Evolutionary conservation across 2,797 vertebrate genomes (phyloP), one percentile per base, ranked within the genome.

Genomic region (Furcifer pardalis): DNA sequence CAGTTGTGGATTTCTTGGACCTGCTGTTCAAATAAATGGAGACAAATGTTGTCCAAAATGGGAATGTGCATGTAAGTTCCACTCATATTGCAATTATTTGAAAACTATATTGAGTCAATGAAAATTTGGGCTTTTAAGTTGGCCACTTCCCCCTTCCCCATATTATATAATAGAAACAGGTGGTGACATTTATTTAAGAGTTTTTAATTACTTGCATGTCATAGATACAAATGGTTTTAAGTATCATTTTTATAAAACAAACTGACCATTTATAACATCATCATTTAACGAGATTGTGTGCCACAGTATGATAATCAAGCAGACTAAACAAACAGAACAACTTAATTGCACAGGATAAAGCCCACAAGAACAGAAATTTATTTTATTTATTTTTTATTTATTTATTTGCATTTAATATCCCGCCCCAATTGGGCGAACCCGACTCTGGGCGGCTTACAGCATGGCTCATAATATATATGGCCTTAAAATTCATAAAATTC

Each of bases 21-120:
- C 98, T 3, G 97, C 98, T 0, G 83, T 98, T 46, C 96, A 97
- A 88, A 94, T 96, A 73, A 98, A 98, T 44, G 97, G 98, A 81
- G 98, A 99, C 95, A 98, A 96, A 90, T 99, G 98, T 95, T 99
- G 98, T 87, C 98, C 98, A 0, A 92, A 97, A 93, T 99, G 98
- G 98, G 97, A 98, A 89, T 99, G 98, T 91, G 97, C 98, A 95
- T 99, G 98, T 99, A 94, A 98, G 98, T 96, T 72, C 59, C 65
- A 73, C 73, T 79, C 82, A 42, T n/a, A 3, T 5, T 40, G 1
- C 82, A n/a, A 12, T 89, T 91, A 63, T 77, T 82, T 82, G 62
- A 42, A 79, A 88, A 85, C 2, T 21, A 2, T 75, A 59, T 84
- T 77, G 63, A 32, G 8, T 6, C 83, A 60, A 37, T n/a, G 37